Base-by-base conservation (phyloP, 1,140 invertebrate genomes). In the Orchestia grillus region DNA sequence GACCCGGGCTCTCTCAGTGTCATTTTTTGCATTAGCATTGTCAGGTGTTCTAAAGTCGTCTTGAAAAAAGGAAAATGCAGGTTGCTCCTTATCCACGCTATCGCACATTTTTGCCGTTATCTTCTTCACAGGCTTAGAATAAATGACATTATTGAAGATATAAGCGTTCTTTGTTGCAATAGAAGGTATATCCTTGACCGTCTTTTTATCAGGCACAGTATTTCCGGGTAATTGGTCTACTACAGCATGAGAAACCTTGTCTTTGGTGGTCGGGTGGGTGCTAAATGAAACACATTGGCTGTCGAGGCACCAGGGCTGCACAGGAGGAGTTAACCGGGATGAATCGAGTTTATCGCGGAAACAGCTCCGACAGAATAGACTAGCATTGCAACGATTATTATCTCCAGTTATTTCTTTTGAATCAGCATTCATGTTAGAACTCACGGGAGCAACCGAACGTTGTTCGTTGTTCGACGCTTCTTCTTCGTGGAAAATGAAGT, bases 401-500 rank as follows among this genome's bases (percentile, higher is more conserved):
- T 47, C 0, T 40, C 44, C 92, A n/a, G 44, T 11, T 44, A 47
- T 40, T 44, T 40, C 92, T 47, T 44, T 45, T 44, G 92, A 28
- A 94, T 42, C 43, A 45, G 8, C 92, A 47, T 77, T 77, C 28
- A 42, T 90, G n/a, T 90, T 90, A 15, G 28, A 43, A 90, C 41
- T 42, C 88, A 11, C n/a, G 28, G 43, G n/a, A 90, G 88, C 43
- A 15, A 47, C 36, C 44, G 44, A 40, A n/a, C 40, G 90, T n/a
- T n/a, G 47, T 40, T 11, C 92, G 41, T n/a, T 94, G 92, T n/a
- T 40, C 11, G 41, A 42, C 6, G 36, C 36, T 44, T 94, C 40
- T 36, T 94, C 92, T 94, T 94, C 92, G 40, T 94, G 92, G 92
- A 94, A 94, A 45, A 94, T 47, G 44, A 94, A 94, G 44, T 94